A percentile compares a stretch with the other conserved stretches of the same genome.
Conservation (phyloP, 2,888 invertebrate species). For the Drosophila acutilabella region DNA sequence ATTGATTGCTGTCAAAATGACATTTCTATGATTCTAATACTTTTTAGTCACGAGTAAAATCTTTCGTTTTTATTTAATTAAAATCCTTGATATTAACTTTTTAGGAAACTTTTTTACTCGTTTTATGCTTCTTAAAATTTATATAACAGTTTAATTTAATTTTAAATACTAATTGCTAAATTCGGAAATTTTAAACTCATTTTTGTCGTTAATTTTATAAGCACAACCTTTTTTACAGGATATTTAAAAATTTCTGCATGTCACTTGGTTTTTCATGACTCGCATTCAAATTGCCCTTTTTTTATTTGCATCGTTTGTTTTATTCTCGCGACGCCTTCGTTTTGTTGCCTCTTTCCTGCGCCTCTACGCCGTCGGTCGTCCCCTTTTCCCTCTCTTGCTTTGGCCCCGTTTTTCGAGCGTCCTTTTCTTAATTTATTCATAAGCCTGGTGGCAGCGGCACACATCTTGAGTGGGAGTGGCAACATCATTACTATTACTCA, state of each 20-base stretch:
- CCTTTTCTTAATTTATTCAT: slow-evolving; percentile 78
- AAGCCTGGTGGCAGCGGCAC: slow-evolving; percentile 72
- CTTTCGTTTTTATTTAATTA: too few species aligned
- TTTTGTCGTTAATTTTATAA: neutral
- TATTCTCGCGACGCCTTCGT: slow-evolving; percentile 60
- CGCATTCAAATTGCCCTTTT: slow-evolving; percentile 75
- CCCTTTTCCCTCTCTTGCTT: neutral
- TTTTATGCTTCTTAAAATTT: too few species aligned
- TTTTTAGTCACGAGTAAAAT: too few species aligned
- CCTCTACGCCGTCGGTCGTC: neutral
- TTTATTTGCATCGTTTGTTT: slow-evolving; percentile 64
- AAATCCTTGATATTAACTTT: too few species aligned
- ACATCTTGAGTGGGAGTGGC: slow-evolving; percentile 58
- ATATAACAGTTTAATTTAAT: too few species aligned
- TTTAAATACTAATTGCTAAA: too few species aligned
- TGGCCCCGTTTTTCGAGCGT: slow-evolving; percentile 34
- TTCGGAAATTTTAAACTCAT: too few species aligned
- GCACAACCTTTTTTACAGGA: slow-evolving; percentile 32
- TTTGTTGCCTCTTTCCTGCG: slow-evolving; percentile 7
- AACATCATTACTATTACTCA: slow-evolving; percentile 81
- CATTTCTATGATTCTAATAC: too few species aligned
- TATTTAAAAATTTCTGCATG: slow-evolving; percentile 35
- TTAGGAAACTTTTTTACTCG: too few species aligned
- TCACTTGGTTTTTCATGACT: slow-evolving; percentile 26
- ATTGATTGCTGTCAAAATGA: too few species aligned